Evolutionary conservation across 2,113 vertebrate genomes (phyloP), one percentile per base, ranked within the genome.

Genomic region (Anas platyrhynchos): DNA sequence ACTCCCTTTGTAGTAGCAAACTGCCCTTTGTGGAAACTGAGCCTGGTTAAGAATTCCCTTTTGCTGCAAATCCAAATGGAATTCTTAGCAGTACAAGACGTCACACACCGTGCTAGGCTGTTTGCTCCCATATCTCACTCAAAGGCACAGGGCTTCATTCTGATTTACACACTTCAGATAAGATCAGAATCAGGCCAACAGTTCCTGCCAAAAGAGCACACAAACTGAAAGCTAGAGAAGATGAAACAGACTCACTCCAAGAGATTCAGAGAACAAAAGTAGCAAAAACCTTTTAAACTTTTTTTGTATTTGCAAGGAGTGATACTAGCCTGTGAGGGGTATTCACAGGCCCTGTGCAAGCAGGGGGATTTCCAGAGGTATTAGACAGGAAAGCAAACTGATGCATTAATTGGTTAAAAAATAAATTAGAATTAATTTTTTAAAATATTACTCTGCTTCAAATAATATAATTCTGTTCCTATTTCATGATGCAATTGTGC

Each of bases 11-110:
- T 72, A 89, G 85, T 26, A 79, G 80, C 69, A 94, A 88, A 95
- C 80, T 94, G 52, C 26, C 65, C 59, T 95, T 94, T 92, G 66
- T 86, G 80, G 59, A 84, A 96, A 55, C 52, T 91, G 88, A 93
- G 91, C 59, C 63, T 95, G 85, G 83, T 94, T 97, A 94, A 91
- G 80, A 91, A 96, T 93, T 94, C 93, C 43, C 83, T 92, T 96
- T 95, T 91, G 83, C 92, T 63, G 61, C 0, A 2, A 78, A 95
- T 92, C 89, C 9, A 0, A 93, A 84, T 46, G 74, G 86, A 94
- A 94, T 95, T 94, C 67, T 89, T 87, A 87, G 91, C 80, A 55
- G 88, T 63, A 54, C 68, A 50, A 82, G 75, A 79, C 72, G 92
- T 69, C 89, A 86, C 89, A 61, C 71, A 34, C 67, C 2, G 1